Base-by-base conservation (phyloP, 1,140 invertebrate genomes). In the Aphidius gifuensis region DNA sequence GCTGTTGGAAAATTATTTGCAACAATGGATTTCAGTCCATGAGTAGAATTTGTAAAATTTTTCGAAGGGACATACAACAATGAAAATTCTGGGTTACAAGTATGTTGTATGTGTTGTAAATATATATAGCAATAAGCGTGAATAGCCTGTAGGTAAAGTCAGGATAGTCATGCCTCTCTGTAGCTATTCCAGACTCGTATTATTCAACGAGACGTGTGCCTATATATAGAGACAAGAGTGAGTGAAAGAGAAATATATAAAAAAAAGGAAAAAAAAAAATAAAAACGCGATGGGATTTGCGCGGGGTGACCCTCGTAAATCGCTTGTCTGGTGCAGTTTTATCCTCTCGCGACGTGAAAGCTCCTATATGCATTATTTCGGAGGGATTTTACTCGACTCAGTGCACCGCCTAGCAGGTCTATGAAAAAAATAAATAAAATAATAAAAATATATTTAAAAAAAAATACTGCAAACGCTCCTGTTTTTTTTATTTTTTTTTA, bases 261-360 rank as follows among this genome's bases (percentile, higher is more conserved):
- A 32, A 32, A 32, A 32, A 32, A 32, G 2, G 4, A 1, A 32
- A 32, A 32, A 32, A 3, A 32, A 3, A 32, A 32, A 32, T 32
- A 32, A 32, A 32, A 32, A 32, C 56, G 60, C 60, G 64, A 6
- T 66, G 53, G 55, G 61, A 57, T 55, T 59, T 5, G 5, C 44
- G 48, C 6, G 23, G 48, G 47, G 64, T 59, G 32, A 62, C 61
- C 64, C 63, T 62, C 67, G 54, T 68, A 67, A 70, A 68, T 68
- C 65, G 67, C 64, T 46, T 59, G 62, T 68, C 68, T 68, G 64
- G 40, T 50, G 55, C 44, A 66, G 58, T 69, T 69, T 69, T 68
- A 66, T 69, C 55, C 62, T 42, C 6, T 5, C 11, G 23, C 23
- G 4, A 32, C 4, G 23, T 32, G 23, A 32, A 32, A 32, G 23